Evolutionary conservation across 2,113 vertebrate genomes (phyloP).

Genomic region (Tragelaphus imberbis): DNA sequence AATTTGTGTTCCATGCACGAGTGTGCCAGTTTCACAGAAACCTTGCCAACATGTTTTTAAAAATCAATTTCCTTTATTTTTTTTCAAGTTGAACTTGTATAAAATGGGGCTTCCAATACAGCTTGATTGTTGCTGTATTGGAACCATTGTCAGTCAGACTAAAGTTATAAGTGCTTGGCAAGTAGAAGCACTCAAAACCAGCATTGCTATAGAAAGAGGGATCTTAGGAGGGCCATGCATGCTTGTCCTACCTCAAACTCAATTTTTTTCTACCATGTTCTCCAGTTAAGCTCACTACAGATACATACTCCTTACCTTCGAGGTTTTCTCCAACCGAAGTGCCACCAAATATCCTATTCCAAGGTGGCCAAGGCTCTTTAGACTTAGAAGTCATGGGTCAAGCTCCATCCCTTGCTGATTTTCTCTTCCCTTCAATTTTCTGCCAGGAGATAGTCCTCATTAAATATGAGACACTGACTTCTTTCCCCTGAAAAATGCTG

Average conservation of each 20-base stretch:
- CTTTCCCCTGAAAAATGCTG: background rate
- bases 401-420: background rate
- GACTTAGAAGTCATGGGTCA: background rate
- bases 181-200: background rate
- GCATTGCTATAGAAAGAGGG: background rate
- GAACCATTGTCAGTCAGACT: background rate
- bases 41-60: conserved; percentile 46
- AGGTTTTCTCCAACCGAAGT: background rate
- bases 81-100: conserved; percentile 49
- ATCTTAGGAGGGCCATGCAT: background rate
- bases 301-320: background rate
- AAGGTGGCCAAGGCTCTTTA: background rate
- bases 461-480: rapidly evolving
- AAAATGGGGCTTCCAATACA: background rate
- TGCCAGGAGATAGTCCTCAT: background rate
- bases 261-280: background rate
- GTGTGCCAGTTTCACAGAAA: conserved; percentile 51
- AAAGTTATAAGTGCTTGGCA: background rate
- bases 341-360: background rate
- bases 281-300: background rate
- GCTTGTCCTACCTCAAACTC: background rate
- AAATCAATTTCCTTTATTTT: conserved; percentile 58
- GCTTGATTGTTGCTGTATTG: background rate
- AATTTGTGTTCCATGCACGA: background rate
- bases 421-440: background rate